These are phyloP conservation scores for Amblyornis subalaris DNA, from an alignment of 2,113 vertebrate genomes.

Conservation along the genomic window DNA sequence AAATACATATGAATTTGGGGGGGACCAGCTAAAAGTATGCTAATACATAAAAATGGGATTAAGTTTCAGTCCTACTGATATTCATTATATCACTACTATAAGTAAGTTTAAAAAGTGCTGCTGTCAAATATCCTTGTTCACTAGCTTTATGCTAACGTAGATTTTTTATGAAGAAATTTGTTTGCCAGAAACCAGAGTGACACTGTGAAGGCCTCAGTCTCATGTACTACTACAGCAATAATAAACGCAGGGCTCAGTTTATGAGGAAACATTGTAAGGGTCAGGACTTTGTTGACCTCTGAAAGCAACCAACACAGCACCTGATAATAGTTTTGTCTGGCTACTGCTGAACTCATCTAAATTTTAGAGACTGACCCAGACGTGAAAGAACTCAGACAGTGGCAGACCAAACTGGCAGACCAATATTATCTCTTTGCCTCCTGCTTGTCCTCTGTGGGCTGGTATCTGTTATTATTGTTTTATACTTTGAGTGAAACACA, in stretches of 20 bases:
- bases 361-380: background rate
- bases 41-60: background rate
- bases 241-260: background rate
- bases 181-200: background rate
- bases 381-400: background rate
- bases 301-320: background rate
- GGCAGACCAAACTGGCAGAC: background rate
- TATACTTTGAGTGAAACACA: background rate
- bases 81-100: background rate
- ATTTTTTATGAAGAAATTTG: background rate
- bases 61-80: background rate
- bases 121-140: background rate
- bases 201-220: background rate
- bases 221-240: background rate
- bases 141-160: background rate
- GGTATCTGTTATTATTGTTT: background rate
- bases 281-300: background rate
- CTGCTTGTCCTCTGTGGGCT: background rate
- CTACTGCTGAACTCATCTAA: background rate
- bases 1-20: background rate
- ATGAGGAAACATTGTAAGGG: background rate
- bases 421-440: background rate
- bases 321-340: background rate
- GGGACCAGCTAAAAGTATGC: background rate
- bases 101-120: background rate